These are phyloP conservation scores for Zaprionus ornatus DNA, from an alignment of 1,140 invertebrate species.

Conservation along the genomic window DNA sequence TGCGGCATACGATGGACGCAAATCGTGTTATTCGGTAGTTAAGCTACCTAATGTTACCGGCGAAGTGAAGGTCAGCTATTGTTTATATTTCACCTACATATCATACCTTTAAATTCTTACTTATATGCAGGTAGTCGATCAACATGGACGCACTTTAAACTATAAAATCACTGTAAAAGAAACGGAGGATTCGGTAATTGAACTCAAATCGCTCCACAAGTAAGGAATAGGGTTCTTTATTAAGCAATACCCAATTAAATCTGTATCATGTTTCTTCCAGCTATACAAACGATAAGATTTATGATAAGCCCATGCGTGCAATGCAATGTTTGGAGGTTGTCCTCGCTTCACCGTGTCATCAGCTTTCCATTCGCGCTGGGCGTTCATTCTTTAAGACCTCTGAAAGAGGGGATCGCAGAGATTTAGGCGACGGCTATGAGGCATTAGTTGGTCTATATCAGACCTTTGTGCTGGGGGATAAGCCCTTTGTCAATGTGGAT, in stretches of 20 bases:
- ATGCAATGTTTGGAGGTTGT: constrained; percentile 93
- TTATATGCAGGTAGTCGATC: constrained; percentile 53
- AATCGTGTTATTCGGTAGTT: constrained; percentile 72
- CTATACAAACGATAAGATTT: constrained; percentile 71
- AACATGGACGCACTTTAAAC: constrained; percentile 60
- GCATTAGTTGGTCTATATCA: constrained; percentile 90
- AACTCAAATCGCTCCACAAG: constrained; percentile 84
- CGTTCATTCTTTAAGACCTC: constrained; percentile 83
- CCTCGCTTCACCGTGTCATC: constrained; percentile 83
- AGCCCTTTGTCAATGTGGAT: constrained; percentile 89
- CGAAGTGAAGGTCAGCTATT: constrained; percentile 57
- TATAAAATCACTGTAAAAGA: constrained; percentile 87
- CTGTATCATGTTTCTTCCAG: constrained; percentile 31
- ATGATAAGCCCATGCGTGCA: constrained; percentile 86
- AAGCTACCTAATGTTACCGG: constrained; percentile 24
- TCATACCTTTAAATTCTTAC: not conserved
- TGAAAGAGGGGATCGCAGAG: not conserved
- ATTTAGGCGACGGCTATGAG: constrained; percentile 87
- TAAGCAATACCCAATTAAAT: not conserved
- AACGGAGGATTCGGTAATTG: constrained; percentile 85
- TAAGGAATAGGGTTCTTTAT: constrained; percentile 60
- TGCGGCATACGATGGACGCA: constrained; percentile 90
- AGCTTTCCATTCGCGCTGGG: constrained; percentile 86
- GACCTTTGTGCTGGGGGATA: constrained; percentile 89
- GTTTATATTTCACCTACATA: not conserved